Percentiles rank a stretch among this genome's conserved stretches.
phyloP scores from a whole-genome alignment of 2,888 invertebrate species.

The Suillia variegata region DNA sequence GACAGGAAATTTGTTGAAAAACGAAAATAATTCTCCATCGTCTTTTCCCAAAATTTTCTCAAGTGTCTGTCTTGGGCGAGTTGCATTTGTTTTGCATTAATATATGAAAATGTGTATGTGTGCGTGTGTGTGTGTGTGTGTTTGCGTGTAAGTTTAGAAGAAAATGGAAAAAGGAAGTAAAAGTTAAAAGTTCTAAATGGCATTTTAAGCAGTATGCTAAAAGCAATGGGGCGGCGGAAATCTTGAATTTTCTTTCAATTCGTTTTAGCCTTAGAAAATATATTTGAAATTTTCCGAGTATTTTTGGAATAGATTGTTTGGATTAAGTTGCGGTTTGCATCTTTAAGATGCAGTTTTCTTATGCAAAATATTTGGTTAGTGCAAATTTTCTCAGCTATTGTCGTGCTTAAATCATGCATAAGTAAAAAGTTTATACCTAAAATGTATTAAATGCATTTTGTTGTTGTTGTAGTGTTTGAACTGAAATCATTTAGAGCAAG shows the following conservation, averaged over 20 bases:
- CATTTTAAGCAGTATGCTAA: slow-evolving; percentile 15
- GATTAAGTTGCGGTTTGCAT: slow-evolving; percentile 52
- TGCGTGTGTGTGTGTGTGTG: background rate
- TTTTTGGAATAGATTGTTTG: slow-evolving; percentile 43
- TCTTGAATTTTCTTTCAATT: background rate
- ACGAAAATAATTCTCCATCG: too few species aligned
- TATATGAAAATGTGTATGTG: background rate
- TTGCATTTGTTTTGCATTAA: slow-evolving; percentile 4
- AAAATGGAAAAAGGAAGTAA: slow-evolving; percentile 32
- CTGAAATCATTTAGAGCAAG: too few species aligned
- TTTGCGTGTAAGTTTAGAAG: too few species aligned
- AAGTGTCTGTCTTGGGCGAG: slow-evolving; percentile 3
- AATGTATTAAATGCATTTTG: too few species aligned
- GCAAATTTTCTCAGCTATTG: too few species aligned
- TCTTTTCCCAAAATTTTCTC: background rate
- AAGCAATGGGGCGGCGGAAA: background rate
- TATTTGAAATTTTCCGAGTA: too few species aligned
- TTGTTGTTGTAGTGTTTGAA: too few species aligned
- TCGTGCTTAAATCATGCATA: too few species aligned
- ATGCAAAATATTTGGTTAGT: too few species aligned
- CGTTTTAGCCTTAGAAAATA: too few species aligned
- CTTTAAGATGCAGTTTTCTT: too few species aligned
- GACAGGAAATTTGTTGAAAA: slow-evolving; percentile 46
- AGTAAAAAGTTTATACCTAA: too few species aligned
- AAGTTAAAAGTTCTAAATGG: slow-evolving; percentile 26